Conservation (phyloP, 2,113 vertebrate species). For the Motacilla tschutschensis region DNA sequence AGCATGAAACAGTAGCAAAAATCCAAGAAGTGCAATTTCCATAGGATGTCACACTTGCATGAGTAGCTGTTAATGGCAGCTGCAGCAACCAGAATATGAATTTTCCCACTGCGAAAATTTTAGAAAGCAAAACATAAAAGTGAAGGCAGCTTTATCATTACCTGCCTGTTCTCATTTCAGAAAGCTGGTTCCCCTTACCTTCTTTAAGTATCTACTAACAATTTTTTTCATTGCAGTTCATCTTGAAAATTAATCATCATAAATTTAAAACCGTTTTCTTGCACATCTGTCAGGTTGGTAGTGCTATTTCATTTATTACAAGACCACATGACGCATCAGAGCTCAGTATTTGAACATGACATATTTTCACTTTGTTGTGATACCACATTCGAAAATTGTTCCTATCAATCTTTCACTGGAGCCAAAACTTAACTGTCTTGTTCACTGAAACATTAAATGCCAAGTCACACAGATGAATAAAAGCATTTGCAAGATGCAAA, state of each 20-base stretch:
- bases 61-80: neutral
- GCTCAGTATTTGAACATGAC: slow-evolving; percentile 73
- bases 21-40: neutral
- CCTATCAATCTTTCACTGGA: slow-evolving; percentile 73
- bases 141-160: slow-evolving; percentile 41
- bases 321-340: slow-evolving; percentile 64
- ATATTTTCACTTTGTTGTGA: slow-evolving; percentile 76
- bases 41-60: neutral
- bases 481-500: slow-evolving; percentile 41
- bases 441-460: slow-evolving; percentile 73
- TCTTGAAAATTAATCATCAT: slow-evolving; percentile 75
- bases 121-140: slow-evolving; percentile 1
- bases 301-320: slow-evolving; percentile 70
- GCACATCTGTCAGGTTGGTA: slow-evolving; percentile 65
- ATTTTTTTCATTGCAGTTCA: slow-evolving; percentile 65
- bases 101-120: neutral
- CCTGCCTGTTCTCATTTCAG: slow-evolving; percentile 30
- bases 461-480: slow-evolving; percentile 63
- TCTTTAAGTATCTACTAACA: slow-evolving; percentile 60
- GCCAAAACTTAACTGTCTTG: slow-evolving; percentile 69
- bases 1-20: neutral
- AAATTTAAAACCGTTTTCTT: slow-evolving; percentile 71
- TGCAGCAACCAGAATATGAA: neutral
- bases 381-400: slow-evolving; percentile 72
- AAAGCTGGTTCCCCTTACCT: slow-evolving; percentile 34